Evolutionary conservation across 2,888 invertebrate species (phyloP).

Genomic region (Thyatira batis): DNA sequence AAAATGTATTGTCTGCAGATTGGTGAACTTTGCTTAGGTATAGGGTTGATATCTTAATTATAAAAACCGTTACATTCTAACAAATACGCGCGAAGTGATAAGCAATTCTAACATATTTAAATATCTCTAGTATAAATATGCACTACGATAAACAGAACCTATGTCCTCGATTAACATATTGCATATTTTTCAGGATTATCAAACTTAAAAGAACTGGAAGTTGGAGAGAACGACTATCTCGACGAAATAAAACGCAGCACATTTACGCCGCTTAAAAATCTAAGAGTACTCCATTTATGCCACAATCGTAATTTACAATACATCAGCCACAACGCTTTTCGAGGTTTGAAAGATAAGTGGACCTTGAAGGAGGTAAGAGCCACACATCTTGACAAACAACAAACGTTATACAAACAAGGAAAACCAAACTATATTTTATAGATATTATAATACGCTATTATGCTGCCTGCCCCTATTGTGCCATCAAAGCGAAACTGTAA

Average conservation of each 20-base stretch:
- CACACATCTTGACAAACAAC: slow-evolving; percentile 4
- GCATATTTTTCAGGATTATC: slow-evolving; percentile 70
- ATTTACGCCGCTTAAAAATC: slow-evolving; percentile 73
- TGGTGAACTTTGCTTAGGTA: not conserved
- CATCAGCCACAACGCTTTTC: slow-evolving; percentile 84
- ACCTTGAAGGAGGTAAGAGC: slow-evolving; percentile 77
- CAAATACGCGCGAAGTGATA: not conserved
- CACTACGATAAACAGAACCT: too few relatives aligned
- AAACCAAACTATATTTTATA: slow-evolving; percentile 1
- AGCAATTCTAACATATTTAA: too few relatives aligned
- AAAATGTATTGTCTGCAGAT: not conserved
- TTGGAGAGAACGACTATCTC: slow-evolving; percentile 82
- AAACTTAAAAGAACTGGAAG: slow-evolving; percentile 81
- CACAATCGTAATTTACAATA: slow-evolving; percentile 78
- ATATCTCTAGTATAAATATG: not conserved
- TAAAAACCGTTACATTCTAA: not conserved
- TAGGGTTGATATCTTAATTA: not conserved
- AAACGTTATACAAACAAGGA: slow-evolving; percentile 4
- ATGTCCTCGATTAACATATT: too few relatives aligned
- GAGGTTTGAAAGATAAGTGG: slow-evolving; percentile 74
- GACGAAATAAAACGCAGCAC: slow-evolving; percentile 79
- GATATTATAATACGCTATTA: not conserved
- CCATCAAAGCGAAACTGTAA: slow-evolving; percentile 5
- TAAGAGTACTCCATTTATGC: slow-evolving; percentile 72
- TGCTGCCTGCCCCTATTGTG: not conserved